phyloP scores from a whole-genome alignment of 2,888 invertebrate genomes.

The Hyalella azteca region DNA sequence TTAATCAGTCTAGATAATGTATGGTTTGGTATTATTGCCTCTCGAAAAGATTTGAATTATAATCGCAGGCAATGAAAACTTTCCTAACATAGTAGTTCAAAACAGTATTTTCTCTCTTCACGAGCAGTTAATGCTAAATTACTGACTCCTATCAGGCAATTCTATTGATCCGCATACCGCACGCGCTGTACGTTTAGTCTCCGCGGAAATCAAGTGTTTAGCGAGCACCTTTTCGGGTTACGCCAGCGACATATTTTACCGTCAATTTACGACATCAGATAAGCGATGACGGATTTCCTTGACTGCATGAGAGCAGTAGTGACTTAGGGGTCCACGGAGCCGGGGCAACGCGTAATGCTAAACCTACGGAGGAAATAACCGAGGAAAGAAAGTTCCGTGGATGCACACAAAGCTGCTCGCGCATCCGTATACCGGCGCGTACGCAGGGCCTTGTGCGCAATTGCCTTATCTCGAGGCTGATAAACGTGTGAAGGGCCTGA shows the following conservation, averaged over 20 bases:
- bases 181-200: no score
- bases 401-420: background rate
- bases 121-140: no score
- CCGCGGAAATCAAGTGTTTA: conserved; percentile 8
- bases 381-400: background rate
- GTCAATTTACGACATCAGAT: conserved; percentile 25
- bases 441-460: background rate
- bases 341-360: background rate
- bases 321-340: background rate
- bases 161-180: no score
- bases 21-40: no score
- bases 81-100: no score
- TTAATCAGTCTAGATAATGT: no score
- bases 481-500: background rate
- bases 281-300: conserved; percentile 4
- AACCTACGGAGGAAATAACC: background rate
- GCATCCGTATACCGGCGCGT: background rate
- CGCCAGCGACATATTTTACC: background rate
- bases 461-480: conserved; percentile 11
- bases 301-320: background rate
- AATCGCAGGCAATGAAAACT: no score
- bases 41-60: no score
- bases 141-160: no score
- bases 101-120: no score
- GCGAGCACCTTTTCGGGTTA: background rate